These are phyloP conservation scores for Danio albolineatus DNA, from an alignment of 2,797 vertebrate species.

Conservation along the genomic window DNA sequence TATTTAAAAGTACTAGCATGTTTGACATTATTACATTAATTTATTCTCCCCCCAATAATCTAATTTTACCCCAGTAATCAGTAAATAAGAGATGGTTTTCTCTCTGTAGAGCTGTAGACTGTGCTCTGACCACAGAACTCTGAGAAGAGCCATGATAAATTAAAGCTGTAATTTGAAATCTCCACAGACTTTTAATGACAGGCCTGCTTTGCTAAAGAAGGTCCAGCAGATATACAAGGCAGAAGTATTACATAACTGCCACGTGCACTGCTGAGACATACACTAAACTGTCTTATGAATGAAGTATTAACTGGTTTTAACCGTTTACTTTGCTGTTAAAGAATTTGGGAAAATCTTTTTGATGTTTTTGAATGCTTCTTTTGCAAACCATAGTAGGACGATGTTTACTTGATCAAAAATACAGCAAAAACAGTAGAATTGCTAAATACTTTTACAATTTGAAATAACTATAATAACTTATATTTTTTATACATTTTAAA, in stretches of 20 bases:
- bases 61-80: too few species aligned
- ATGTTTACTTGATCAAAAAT: background rate
- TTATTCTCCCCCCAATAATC: too few species aligned
- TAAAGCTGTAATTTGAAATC: constrained; percentile 15
- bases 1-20: too few species aligned
- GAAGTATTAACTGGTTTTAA: background rate
- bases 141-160: constrained; percentile 7
- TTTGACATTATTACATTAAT: too few species aligned
- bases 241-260: constrained; percentile 65
- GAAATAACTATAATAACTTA: background rate
- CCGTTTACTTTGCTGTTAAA: background rate
- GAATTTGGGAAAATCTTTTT: background rate
- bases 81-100: background rate
- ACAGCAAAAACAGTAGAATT: background rate
- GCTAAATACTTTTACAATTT: background rate
- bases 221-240: constrained; percentile 28
- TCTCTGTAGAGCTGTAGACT: background rate
- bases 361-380: background rate
- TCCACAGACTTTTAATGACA: constrained; percentile 55
- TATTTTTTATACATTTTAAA: background rate
- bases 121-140: constrained; percentile 21
- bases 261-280: constrained; percentile 66
- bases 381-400: background rate
- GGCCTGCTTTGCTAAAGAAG: constrained; percentile 29
- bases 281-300: background rate